These are phyloP conservation scores for Pygoscelis adeliae DNA, from an alignment of 2,113 vertebrate species.

Conservation along the genomic window DNA sequence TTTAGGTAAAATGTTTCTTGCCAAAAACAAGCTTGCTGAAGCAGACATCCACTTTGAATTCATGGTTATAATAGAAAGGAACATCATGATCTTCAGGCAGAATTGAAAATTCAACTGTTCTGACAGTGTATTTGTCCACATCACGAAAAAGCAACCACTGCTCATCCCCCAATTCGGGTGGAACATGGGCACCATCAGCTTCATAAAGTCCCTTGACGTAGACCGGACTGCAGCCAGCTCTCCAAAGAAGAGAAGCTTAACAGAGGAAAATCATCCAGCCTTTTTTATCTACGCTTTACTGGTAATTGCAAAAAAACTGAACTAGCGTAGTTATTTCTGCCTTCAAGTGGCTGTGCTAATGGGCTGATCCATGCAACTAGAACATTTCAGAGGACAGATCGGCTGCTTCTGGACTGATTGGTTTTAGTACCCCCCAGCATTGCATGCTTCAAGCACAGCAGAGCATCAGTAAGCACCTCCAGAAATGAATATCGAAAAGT, in stretches of 20 bases:
- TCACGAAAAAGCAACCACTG: neutral
- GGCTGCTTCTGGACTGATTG: neutral
- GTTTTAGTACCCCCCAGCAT: neutral
- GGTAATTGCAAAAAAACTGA: neutral
- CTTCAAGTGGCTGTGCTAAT: neutral
- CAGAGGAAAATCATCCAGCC: neutral
- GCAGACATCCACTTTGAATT: neutral
- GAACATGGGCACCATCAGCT: neutral
- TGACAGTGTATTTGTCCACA: rapidly evolving
- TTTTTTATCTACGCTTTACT: neutral
- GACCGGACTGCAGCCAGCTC: neutral
- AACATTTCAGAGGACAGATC: neutral
- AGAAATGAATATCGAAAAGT: neutral
- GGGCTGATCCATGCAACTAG: neutral
- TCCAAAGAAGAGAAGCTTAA: neutral
- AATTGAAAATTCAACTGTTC: neutral
- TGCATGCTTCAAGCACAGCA: rapidly evolving
- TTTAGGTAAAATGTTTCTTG: neutral
- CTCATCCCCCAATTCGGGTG: neutral
- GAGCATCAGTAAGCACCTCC: neutral
- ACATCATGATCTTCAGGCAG: neutral
- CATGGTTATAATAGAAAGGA: neutral
- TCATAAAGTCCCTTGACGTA: neutral
- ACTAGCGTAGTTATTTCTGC: neutral
- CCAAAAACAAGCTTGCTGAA: neutral